These are phyloP conservation scores for Falco peregrinus DNA, from an alignment of 2,797 vertebrate genomes.

Conservation along the genomic window DNA sequence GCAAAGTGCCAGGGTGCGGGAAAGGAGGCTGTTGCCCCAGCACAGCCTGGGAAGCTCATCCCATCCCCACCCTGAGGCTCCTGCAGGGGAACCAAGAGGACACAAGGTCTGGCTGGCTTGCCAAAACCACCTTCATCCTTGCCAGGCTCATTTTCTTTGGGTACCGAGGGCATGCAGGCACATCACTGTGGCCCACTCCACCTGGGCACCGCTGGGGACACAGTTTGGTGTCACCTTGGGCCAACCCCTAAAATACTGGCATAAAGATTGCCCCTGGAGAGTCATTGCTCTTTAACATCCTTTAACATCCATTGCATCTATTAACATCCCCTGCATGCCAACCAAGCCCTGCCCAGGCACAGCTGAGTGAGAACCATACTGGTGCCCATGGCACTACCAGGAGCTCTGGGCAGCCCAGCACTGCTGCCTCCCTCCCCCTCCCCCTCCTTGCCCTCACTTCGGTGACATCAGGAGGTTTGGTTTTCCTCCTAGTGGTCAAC, in stretches of 20 bases:
- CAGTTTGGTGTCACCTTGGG: rapidly evolving
- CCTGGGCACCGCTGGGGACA: background rate
- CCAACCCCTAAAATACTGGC: background rate
- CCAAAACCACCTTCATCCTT: background rate
- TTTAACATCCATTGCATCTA: background rate
- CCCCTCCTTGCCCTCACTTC: background rate
- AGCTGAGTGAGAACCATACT: background rate
- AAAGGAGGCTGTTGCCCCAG: background rate
- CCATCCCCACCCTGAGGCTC: background rate
- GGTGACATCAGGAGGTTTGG: background rate
- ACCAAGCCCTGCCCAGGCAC: background rate
- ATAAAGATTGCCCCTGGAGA: background rate
- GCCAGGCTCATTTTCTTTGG: background rate
- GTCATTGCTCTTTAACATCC: background rate
- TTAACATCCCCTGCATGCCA: background rate
- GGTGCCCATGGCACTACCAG: background rate
- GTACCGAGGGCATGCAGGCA: rapidly evolving
- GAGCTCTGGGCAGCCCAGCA: background rate
- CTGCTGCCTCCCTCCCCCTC: background rate
- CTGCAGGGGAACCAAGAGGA: background rate
- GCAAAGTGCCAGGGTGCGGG: background rate
- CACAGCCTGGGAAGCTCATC: background rate
- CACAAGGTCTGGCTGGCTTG: background rate
- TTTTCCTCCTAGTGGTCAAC: background rate
- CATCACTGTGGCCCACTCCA: background rate